These are phyloP conservation scores for Philopotamus ludificatus DNA, from an alignment of 1,140 invertebrate genomes.

Conservation along the genomic window DNA sequence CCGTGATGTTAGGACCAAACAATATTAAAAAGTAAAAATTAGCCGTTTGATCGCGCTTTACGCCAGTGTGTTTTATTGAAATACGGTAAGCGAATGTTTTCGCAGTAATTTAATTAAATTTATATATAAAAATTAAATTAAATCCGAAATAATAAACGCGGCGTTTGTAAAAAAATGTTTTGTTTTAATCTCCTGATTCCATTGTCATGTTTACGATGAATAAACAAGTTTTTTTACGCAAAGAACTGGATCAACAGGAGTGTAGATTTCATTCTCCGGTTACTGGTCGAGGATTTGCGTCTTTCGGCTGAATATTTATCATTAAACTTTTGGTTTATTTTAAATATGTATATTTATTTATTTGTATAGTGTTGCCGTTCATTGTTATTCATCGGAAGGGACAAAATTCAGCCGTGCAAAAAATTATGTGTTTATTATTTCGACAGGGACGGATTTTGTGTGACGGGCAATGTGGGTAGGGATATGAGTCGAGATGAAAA, in stretches of 20 bases:
- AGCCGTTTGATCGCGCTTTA: neutral
- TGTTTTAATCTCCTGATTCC: neutral
- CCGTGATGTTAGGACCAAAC: no score
- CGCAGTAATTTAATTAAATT: neutral
- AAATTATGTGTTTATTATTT: slow-evolving; percentile 8
- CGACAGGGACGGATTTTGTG: neutral
- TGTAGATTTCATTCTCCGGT: neutral
- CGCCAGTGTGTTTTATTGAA: neutral
- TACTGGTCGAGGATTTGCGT: no score
- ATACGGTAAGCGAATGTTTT: neutral
- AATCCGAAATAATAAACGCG: neutral
- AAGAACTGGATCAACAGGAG: neutral
- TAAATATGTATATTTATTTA: no score
- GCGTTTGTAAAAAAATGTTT: neutral
- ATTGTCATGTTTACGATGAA: neutral
- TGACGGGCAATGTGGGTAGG: neutral
- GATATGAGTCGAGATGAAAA: neutral
- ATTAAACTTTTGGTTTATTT: no score
- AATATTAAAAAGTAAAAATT: neutral
- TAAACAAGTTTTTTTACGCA: neutral
- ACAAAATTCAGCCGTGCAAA: neutral
- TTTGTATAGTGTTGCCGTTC: no score
- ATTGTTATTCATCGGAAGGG: neutral
- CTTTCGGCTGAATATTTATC: no score
- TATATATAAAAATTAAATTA: neutral